Percentiles rank a stretch among this genome's conserved stretches.
These are phyloP conservation scores for Coilia nasus DNA, from an alignment of 2,797 vertebrate species.

Conservation along the genomic window DNA sequence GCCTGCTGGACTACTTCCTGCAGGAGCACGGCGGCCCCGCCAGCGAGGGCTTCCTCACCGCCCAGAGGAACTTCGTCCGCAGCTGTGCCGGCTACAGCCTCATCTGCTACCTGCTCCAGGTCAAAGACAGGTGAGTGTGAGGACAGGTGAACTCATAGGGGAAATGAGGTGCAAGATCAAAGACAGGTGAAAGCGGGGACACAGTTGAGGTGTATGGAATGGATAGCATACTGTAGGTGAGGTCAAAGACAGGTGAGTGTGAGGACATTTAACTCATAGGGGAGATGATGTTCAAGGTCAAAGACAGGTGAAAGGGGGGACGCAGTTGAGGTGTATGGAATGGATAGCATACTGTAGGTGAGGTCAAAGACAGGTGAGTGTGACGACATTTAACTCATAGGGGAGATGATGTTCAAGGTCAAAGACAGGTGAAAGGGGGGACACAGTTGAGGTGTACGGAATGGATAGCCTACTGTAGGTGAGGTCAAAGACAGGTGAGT, in stretches of 20 bases:
- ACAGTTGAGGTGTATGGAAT: neutral
- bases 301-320: too few species aligned
- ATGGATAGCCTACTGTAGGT: neutral
- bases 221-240: neutral
- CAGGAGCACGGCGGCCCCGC: conserved; percentile 89
- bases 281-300: too few species aligned
- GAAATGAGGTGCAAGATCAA: neutral
- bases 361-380: too few species aligned
- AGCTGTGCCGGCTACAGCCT: conserved; percentile 94
- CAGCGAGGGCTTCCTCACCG: conserved; percentile 88
- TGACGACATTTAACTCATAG: too few species aligned
- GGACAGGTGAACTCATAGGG: neutral
- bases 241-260: neutral
- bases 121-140: conserved; percentile 87
- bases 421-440: neutral
- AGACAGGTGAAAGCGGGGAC: neutral
- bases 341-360: too few species aligned
- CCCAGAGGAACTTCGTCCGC: conserved; percentile 92
- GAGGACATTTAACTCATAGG: too few species aligned
- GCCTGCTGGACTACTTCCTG: conserved; percentile 87
- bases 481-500: neutral
- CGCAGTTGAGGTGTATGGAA: too few species aligned
- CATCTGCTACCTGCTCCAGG: conserved; percentile 95
- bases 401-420: too few species aligned
- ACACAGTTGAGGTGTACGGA: neutral